These are phyloP conservation scores for Bombyx huttoni DNA, from an alignment of 2,888 invertebrate genomes.

Conservation along the genomic window DNA sequence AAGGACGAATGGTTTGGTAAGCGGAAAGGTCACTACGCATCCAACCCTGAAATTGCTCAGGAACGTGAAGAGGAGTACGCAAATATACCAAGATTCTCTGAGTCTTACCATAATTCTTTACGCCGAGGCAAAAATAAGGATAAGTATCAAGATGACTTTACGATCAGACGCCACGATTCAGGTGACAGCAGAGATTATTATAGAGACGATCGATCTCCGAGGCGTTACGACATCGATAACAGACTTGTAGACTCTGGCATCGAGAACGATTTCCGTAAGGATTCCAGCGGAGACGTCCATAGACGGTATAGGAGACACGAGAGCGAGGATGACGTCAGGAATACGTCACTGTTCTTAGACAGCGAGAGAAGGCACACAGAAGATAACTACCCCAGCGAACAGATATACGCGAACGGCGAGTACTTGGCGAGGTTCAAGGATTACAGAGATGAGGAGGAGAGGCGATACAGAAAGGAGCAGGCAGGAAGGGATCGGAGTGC, in stretches of 20 bases:
- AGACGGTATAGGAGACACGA: conserved; percentile 58
- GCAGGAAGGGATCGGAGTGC: conserved; percentile 66
- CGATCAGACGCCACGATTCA: conserved; percentile 53
- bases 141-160: conserved; percentile 39
- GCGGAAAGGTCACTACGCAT: conserved; percentile 70
- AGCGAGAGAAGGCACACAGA: conserved; percentile 83
- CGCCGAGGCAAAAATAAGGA: conserved; percentile 72
- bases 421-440: conserved; percentile 50
- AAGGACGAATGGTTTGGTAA: conserved; percentile 58
- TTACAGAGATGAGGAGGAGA: conserved; percentile 31
- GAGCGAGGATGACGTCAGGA: conserved; percentile 79
- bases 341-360: conserved; percentile 78
- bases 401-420: conserved; percentile 57
- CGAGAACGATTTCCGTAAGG: conserved; percentile 84
- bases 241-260: conserved; percentile 84
- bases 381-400: conserved; percentile 67
- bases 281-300: conserved; percentile 74
- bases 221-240: conserved; percentile 69
- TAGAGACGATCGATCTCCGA: conserved; percentile 50
- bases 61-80: conserved; percentile 63
- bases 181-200: conserved; percentile 67
- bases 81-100: conserved; percentile 54
- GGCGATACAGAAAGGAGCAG: conserved; percentile 44
- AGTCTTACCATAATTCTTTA: conserved; percentile 75
- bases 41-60: conserved; percentile 74